Base-by-base conservation (phyloP, 1,140 invertebrate species). In the Sycophila sp. region DNA sequence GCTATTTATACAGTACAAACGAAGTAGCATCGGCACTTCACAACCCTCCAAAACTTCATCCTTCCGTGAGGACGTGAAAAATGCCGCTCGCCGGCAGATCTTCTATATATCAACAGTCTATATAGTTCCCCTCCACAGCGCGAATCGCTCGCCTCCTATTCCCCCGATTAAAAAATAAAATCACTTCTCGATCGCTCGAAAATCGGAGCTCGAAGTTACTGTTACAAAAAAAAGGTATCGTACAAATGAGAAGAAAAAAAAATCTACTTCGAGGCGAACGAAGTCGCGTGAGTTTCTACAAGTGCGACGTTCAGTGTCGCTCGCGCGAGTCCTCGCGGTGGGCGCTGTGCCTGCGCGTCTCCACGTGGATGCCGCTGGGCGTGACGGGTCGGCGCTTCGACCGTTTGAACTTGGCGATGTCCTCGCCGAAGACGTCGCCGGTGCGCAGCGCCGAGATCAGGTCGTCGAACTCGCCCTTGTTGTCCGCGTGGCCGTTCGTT, bases 381-480 rank as follows among this genome's bases (percentile, higher is more conserved):
- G 89, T 87, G 1, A 89, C 85, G 19, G 89, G 84, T 62, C 88
- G 85, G 76, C 92, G 91, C 60, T 92, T 88, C 10, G 92, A 94
- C 38, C 95, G 86, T 74, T 96, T 95, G 83, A 96, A 94, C 81
- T 96, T 96, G 30, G 94, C 95, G 72, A 98, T 94, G 81, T 99
- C 97, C 81, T 99, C 97, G 0, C 96, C 96, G 81, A 99, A 99
- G 0, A 99, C 96, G 81, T 99, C 97, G 0, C 97, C 98, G 1
- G 96, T 98, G 77, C 97, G 87, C 17, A 99, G 85, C 0, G 97
- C 97, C 2, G 96, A 98, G 77, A 99, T 99, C 32, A 99, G 87
- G 85, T 98, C 96, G 81, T 99, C 97, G 86, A 99, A 99, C 87
- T 99, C 97, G 68, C 94, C 93, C 77, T 95, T 93, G 69, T 91